A percentile compares a stretch with the other conserved stretches of the same genome.
phyloP scores from a whole-genome alignment of 2,797 vertebrate genomes.

The Cyprinodon diabolis region DNA sequence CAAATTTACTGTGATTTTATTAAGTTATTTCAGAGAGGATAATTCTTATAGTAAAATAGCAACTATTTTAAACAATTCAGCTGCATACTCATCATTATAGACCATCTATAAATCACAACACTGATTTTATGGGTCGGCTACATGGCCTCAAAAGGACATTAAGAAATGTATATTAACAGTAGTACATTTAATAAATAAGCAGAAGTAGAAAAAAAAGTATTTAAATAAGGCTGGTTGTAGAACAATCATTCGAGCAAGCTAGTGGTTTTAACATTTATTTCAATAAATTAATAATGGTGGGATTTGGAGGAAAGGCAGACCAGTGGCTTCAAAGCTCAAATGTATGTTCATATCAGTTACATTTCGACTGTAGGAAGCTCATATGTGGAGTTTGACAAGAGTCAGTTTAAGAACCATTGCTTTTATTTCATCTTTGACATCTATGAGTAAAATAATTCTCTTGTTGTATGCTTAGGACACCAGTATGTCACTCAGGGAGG shows the following conservation, averaged over 20 bases:
- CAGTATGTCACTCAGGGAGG: no score
- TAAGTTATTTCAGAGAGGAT: conserved; percentile 6
- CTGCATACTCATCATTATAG: neutral
- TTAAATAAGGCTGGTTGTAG: neutral
- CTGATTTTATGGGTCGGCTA: neutral
- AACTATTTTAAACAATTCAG: neutral
- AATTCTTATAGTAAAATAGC: neutral
- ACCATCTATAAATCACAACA: neutral
- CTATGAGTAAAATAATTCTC: no score
- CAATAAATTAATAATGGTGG: neutral
- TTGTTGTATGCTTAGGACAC: no score
- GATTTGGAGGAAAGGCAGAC: no score
- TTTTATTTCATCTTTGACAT: no score
- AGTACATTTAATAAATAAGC: neutral
- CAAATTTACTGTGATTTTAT: conserved; percentile 2
- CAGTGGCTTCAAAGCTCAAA: no score
- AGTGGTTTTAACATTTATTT: neutral
- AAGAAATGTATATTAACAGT: neutral
- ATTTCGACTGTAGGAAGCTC: no score
- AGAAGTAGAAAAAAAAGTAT: neutral
- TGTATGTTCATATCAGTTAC: no score
- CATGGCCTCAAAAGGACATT: neutral
- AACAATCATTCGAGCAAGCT: neutral
- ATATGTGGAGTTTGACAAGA: no score
- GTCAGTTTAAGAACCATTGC: no score